Conservation (phyloP, 1,140 invertebrate genomes). For the Goniozus legneri region DNA sequence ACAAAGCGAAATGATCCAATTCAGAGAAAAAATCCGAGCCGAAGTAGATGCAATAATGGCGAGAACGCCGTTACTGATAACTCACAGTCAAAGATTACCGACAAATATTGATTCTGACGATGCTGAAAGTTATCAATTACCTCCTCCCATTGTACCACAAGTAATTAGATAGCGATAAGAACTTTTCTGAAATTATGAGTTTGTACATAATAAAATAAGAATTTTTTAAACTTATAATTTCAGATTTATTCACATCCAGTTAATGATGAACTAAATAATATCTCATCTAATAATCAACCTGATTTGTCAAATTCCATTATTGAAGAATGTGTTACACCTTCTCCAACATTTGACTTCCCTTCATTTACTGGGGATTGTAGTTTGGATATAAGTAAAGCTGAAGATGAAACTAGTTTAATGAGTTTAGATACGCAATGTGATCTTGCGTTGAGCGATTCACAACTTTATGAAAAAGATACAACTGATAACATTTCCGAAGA, state of each 20-base stretch:
- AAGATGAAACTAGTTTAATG: conserved; percentile 51
- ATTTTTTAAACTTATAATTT: neutral
- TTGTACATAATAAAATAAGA: neutral
- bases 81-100: conserved; percentile 64
- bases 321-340: conserved; percentile 48
- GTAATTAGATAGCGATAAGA: conserved; percentile 24
- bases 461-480: conserved; percentile 26
- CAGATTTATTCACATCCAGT: conserved; percentile 32
- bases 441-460: conserved; percentile 33
- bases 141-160: conserved; percentile 49
- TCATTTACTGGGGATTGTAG: conserved; percentile 44
- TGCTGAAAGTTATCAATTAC: conserved; percentile 48
- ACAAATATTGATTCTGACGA: conserved; percentile 59
- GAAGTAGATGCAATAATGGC: conserved; percentile 65
- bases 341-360: conserved; percentile 50
- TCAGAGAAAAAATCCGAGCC: conserved; percentile 64
- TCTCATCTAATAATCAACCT: conserved; percentile 18
- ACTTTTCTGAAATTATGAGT: neutral
- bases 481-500: conserved; percentile 49
- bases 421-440: conserved; percentile 57
- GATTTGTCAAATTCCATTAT: conserved; percentile 35
- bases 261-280: conserved; percentile 28
- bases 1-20: conserved; percentile 62
- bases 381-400: conserved; percentile 39
- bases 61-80: conserved; percentile 69